phyloP scores from a whole-genome alignment of 2,797 vertebrate genomes.

The Sardinella longiceps region DNA sequence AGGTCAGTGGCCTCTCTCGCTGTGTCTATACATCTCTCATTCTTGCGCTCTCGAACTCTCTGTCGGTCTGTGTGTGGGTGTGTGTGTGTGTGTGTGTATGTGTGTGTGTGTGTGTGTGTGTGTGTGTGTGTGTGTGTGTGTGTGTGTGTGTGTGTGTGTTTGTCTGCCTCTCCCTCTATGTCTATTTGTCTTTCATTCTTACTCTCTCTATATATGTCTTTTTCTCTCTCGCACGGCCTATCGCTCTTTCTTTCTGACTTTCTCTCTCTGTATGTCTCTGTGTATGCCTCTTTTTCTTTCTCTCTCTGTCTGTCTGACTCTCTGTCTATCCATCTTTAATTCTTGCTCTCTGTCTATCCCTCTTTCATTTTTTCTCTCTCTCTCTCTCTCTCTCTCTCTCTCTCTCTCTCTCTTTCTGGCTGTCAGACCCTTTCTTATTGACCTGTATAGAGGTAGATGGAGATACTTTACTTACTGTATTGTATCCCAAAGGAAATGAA shows the following conservation, averaged over 20 bases:
- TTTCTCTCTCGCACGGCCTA: too few species aligned
- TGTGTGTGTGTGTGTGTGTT: too few species aligned
- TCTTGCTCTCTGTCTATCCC: neutral
- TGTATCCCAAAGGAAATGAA: too few species aligned
- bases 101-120: too few species aligned
- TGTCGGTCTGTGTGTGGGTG: too few species aligned
- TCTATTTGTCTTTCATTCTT: too few species aligned
- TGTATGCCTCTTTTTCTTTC: neutral
- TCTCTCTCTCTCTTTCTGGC: neutral
- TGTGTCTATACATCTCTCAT: neutral
- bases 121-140: too few species aligned
- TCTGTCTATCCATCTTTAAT: neutral
- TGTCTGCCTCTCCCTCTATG: constrained; percentile 45
- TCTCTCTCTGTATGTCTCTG: neutral
- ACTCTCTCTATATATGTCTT: neutral
- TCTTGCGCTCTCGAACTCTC: too few species aligned
- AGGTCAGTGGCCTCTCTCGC: constrained; percentile 74
- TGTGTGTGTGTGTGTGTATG: too few species aligned
- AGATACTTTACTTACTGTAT: too few species aligned
- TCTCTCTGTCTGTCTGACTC: neutral
- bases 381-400: neutral
- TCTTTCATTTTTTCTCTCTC: neutral
- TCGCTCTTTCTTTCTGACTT: neutral
- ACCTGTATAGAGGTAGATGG: too few species aligned
- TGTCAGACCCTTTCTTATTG: neutral